Conservation (phyloP, 2,888 invertebrate genomes). For the Amphipoea lucens region DNA sequence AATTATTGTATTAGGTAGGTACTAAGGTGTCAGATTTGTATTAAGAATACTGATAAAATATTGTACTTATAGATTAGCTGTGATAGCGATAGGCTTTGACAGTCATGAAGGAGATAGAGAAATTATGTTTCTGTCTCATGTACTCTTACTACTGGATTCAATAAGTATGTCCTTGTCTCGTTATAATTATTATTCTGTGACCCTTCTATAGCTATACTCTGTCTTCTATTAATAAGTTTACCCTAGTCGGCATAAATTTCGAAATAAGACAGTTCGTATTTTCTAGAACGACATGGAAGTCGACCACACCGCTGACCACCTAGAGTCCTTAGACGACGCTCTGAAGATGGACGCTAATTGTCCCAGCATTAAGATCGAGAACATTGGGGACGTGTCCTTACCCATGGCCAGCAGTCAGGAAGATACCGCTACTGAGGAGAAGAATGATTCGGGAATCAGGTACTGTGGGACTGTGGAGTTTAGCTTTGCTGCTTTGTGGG, state of each 20-base stretch:
- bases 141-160: background rate
- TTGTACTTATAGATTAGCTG: background rate
- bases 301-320: slow-evolving; percentile 75
- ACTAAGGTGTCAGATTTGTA: background rate
- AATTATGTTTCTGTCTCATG: background rate
- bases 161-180: background rate
- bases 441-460: slow-evolving; percentile 89
- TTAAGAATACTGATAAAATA: background rate
- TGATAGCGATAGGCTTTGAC: background rate
- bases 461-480: slow-evolving; percentile 48
- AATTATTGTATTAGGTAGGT: background rate
- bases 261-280: background rate
- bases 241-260: background rate
- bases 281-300: slow-evolving; percentile 84
- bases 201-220: background rate
- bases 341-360: slow-evolving; percentile 79
- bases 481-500: slow-evolving; percentile 38
- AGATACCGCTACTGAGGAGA: slow-evolving; percentile 85
- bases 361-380: slow-evolving; percentile 86
- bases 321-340: slow-evolving; percentile 80
- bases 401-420: slow-evolving; percentile 83
- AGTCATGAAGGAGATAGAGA: background rate
- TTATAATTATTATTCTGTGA: background rate
- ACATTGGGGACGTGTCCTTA: slow-evolving; percentile 78
- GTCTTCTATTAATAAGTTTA: background rate